Evolutionary conservation across 2,113 vertebrate species (phyloP).

Genomic region (Hyperoodon ampullatus): DNA sequence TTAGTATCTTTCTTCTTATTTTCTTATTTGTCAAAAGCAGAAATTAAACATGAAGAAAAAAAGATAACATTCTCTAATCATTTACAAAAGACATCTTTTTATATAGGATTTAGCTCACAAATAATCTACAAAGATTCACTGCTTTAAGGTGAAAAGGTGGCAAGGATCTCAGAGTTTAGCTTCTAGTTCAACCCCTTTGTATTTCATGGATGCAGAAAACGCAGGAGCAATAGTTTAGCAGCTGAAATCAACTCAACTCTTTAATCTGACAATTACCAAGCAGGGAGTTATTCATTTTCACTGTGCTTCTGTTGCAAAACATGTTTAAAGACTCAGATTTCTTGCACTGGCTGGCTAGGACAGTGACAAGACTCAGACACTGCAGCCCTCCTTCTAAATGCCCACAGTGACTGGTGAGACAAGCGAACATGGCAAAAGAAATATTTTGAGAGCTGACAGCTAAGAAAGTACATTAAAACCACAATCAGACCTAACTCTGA

Average conservation of each 20-base stretch:
- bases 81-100: background rate
- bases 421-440: background rate
- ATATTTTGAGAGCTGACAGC: background rate
- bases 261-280: background rate
- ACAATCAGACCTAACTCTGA: background rate
- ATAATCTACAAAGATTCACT: background rate
- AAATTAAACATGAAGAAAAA: conserved; percentile 14
- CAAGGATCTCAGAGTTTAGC: background rate
- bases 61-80: background rate
- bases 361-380: background rate
- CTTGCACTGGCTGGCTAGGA: background rate
- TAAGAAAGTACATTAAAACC: background rate
- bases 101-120: background rate
- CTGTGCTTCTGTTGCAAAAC: background rate
- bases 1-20: background rate
- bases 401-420: background rate
- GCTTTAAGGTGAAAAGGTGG: background rate
- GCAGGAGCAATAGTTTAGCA: background rate
- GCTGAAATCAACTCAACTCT: background rate
- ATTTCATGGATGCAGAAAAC: background rate
- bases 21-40: background rate
- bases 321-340: background rate
- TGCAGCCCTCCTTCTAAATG: background rate
- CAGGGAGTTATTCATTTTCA: background rate
- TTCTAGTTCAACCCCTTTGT: background rate